Evolutionary conservation across 2,888 invertebrate species (phyloP), one percentile per base, ranked within the genome.

Genomic region (Drosophila mettleri): DNA sequence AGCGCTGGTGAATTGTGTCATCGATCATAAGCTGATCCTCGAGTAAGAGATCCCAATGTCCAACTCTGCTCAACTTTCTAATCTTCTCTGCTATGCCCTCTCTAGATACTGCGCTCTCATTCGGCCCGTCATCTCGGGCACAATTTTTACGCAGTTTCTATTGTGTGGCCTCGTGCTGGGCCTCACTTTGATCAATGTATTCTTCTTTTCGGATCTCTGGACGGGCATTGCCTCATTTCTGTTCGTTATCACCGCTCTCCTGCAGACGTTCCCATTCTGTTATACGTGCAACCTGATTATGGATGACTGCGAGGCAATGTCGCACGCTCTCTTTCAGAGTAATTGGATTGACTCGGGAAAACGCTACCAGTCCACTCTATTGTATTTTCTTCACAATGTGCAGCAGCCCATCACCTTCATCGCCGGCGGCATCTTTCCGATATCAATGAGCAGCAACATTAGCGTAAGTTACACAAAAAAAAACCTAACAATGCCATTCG

Each of bases 241-340:
- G 45, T 86, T 75, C 41, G 59, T 86, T 8, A 55, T 75, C 20
- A 67, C 69, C 10, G 73, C 88, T 18, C 57, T 88, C 49, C 29
- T 84, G 53, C 80, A 89, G 69, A 86, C 88, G 3, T 83, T 89
- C 18, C 89, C 90, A 10, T 83, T 85, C 38, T 89, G 90, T 58
- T 89, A 84, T 45, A 85, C 73, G 18, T 86, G 86, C 63, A 89
- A 89, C 45, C 73, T 76, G 20, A 64, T 89, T 29, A 69, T 82
- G 53, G 88, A 78, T 12, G 89, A 90, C 53, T 86, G 89, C 29
- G 79, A 75, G 2, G 59, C 38, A 0, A 66, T 90, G 6, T 60
- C 81, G 1, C 51, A 77, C 16, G 76, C 86, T 22, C 66, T 88
- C 12, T 89, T 90, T 39, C 86, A 89, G 33, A 84, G 86, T n/a